Conservation (phyloP, 2,888 invertebrate genomes). For the Leistus spinibarbis region DNA sequence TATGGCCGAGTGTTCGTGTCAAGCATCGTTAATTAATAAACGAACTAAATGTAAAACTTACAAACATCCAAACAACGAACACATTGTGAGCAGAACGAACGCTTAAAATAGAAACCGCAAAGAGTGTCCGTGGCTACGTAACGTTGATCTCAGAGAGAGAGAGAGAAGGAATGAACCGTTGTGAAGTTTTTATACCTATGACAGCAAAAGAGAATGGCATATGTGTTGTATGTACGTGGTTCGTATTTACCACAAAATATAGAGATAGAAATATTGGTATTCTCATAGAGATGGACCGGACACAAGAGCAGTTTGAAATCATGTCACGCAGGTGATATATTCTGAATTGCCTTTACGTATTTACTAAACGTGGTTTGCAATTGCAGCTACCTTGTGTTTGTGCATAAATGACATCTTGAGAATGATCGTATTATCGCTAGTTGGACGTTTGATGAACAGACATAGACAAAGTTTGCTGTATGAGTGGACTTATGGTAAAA, state of each 20-base stretch:
- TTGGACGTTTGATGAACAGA: background rate
- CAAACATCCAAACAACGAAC: slow-evolving; percentile 8
- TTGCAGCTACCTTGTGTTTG: background rate
- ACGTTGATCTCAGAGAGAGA: slow-evolving; percentile 11
- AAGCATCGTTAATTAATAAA: slow-evolving; percentile 19
- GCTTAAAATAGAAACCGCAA: background rate
- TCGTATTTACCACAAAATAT: background rate
- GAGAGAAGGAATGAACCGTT: background rate
- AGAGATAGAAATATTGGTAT: background rate
- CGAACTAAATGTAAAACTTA: slow-evolving; percentile 22
- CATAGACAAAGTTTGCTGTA: no score
- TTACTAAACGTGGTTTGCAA: background rate
- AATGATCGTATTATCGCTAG: background rate
- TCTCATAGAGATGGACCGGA: background rate
- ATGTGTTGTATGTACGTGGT: background rate
- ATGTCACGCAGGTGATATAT: slow-evolving; percentile 6
- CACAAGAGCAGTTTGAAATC: slow-evolving; percentile 9
- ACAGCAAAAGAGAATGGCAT: background rate
- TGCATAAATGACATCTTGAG: background rate
- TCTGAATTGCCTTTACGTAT: slow-evolving; percentile 20
- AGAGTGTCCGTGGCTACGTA: background rate
- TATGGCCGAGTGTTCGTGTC: slow-evolving; percentile 18
- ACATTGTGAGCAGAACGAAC: background rate
- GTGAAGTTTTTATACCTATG: background rate
- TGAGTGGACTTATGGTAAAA: no score